Conservation (phyloP, 2,888 invertebrate genomes). For the Brachypalpus laphriformis region DNA sequence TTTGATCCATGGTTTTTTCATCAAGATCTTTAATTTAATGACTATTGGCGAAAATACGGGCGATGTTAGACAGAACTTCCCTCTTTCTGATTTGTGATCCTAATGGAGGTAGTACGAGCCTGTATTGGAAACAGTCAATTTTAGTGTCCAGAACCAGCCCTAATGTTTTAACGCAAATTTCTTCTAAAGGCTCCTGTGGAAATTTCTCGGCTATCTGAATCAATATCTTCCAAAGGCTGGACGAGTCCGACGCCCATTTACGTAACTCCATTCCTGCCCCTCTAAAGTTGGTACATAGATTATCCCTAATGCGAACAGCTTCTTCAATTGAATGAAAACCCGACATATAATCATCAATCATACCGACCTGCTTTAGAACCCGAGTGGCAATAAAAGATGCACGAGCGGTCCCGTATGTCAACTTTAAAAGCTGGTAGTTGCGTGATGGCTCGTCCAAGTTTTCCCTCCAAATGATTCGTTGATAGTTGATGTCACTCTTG, state of each 20-base stretch:
- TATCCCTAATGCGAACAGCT: too few species aligned
- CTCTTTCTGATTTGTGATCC: not conserved
- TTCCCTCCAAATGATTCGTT: too few species aligned
- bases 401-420: too few species aligned
- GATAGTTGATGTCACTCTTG: too few species aligned
- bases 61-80: constrained; percentile 9
- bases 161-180: not conserved
- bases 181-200: constrained; percentile 18
- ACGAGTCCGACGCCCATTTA: too few species aligned
- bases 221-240: too few species aligned
- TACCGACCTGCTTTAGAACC: too few species aligned
- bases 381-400: too few species aligned
- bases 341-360: not conserved
- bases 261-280: constrained; percentile 26
- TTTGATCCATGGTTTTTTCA: constrained; percentile 3
- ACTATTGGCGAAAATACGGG: not conserved
- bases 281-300: too few species aligned
- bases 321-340: not conserved
- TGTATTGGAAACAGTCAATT: constrained; percentile 6
- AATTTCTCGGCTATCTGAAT: too few species aligned
- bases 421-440: too few species aligned
- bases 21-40: constrained; percentile 20
- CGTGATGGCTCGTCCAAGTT: too few species aligned
- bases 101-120: not conserved
- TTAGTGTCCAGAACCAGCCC: not conserved